Evolutionary conservation across 2,797 vertebrate species (phyloP).

Genomic region (Typhlichthys subterraneus): DNA sequence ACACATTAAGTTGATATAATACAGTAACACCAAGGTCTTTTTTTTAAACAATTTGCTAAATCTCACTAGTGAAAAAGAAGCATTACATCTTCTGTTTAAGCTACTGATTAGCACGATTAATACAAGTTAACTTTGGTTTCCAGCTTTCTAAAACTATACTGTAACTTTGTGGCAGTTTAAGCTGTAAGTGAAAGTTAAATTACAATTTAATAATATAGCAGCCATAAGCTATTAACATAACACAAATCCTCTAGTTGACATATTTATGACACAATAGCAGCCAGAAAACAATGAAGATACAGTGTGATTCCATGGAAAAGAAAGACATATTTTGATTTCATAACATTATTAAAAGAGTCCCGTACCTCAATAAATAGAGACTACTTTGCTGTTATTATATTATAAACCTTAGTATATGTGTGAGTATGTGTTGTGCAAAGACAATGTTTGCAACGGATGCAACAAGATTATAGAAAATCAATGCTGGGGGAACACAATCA

Average conservation of each 20-base stretch:
- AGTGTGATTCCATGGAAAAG: slow-evolving; percentile 68
- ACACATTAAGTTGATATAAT: slow-evolving; percentile 54
- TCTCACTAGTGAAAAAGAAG: slow-evolving; percentile 32
- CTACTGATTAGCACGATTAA: slow-evolving; percentile 60
- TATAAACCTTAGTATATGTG: slow-evolving; percentile 59
- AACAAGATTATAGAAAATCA: slow-evolving; percentile 1
- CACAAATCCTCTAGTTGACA: slow-evolving; percentile 48
- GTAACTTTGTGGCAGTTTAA: slow-evolving; percentile 76
- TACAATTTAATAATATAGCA: slow-evolving; percentile 61
- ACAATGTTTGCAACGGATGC: slow-evolving; percentile 56
- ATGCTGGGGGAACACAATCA: slow-evolving; percentile 23
- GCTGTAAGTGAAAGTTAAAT: slow-evolving; percentile 67
- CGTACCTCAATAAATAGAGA: slow-evolving; percentile 75
- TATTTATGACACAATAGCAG: slow-evolving; percentile 70
- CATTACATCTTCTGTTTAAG: slow-evolving; percentile 34
- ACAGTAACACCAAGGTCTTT: slow-evolving; percentile 50
- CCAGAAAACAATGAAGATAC: slow-evolving; percentile 68
- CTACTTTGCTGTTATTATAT: slow-evolving; percentile 51
- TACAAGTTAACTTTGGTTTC: slow-evolving; percentile 76
- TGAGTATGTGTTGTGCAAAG: slow-evolving; percentile 35
- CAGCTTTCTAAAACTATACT: slow-evolving; percentile 73
- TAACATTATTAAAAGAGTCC: slow-evolving; percentile 57
- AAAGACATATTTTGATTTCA: slow-evolving; percentile 18
- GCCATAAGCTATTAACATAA: slow-evolving; percentile 70
- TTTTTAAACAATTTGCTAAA: slow-evolving; percentile 38